Conservation (phyloP, 2,113 vertebrate species). For the Carassius carassius region DNA sequence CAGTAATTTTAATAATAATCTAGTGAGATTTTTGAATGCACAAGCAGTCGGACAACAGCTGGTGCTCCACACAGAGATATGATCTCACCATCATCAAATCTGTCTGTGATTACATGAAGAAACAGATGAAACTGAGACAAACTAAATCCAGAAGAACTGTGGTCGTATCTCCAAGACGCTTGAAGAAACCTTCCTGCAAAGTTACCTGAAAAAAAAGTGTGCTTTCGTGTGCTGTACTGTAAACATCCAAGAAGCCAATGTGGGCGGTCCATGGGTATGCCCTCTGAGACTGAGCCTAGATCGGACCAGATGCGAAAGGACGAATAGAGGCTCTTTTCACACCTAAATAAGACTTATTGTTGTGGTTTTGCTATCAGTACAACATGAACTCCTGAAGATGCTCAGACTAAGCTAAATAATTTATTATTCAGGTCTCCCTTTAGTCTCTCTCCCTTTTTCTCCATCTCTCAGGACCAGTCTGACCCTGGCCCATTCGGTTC, state of each 20-base stretch:
- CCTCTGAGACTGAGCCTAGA: background rate
- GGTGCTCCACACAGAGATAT: no score
- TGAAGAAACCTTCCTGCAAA: no score
- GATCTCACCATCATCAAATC: no score
- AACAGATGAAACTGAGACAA: no score
- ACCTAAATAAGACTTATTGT: background rate
- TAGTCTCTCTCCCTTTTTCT: conserved; percentile 7
- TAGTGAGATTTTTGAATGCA: no score
- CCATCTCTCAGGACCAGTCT: conserved; percentile 16
- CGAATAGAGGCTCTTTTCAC: background rate
- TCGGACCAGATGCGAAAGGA: background rate
- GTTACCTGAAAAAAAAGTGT: no score
- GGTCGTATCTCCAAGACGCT: no score
- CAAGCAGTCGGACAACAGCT: no score
- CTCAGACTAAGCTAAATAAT: conserved; percentile 37
- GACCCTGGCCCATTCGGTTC: conserved; percentile 16
- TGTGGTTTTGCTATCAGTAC: conserved; percentile 3
- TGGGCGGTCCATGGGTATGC: background rate
- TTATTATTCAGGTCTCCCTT: conserved; percentile 22
- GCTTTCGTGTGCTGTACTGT: background rate
- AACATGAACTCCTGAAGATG: background rate
- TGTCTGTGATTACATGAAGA: no score
- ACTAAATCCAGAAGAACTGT: no score
- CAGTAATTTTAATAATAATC: no score
- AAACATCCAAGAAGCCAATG: background rate